Base-by-base conservation (phyloP, 2,113 vertebrate species). In the Xiphophorus maculatus region DNA sequence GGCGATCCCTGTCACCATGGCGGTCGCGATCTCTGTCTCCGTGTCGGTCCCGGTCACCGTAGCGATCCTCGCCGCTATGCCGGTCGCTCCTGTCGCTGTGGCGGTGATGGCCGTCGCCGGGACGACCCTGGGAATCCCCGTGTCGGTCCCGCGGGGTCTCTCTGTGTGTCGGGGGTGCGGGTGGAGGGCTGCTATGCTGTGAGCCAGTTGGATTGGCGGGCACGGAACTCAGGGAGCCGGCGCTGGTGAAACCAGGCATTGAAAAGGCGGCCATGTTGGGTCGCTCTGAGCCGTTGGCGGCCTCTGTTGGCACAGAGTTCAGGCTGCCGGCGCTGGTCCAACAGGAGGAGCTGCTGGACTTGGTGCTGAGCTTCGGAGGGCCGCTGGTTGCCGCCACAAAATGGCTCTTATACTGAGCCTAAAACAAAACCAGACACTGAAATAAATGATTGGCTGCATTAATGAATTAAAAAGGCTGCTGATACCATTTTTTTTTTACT, bases 291-390 rank as follows among this genome's bases (percentile, higher is more conserved):
- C 90, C 90, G 25, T 93, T 92, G 48, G 92, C 73, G 30, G 90
- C 27, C 51, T 94, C 95, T 0, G 95, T 95, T 0, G 98, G 98
- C 60, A 99, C 94, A 0, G 97, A 98, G 92, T 96, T 99, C 86
- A 99, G 93, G 84, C 98, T 99, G 79, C 98, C 98, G 1, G 98
- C 98, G 5, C 98, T 99, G 68, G 97, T 99, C 98, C 98, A 99
- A 76, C 97, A 96, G 0, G 97, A 96, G 0, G 96, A 95, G 81
- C 96, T 96, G 81, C 90, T 96, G 0, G 96, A 93, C 82, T 94
- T 94, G 2, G 96, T 93, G 78, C 95, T 97, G 75, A 97, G 95
- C 91, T 98, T 99, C 66, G 98, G 97, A 69, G 96, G 94, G 71
- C 91, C 95, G 68, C 97, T 94, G 66, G 96, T 96, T 22, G 98